These are phyloP conservation scores for Temnopleurus reevesii DNA, from an alignment of 53 echinoderm and acorn worm genomes.

Conservation along the genomic window DNA sequence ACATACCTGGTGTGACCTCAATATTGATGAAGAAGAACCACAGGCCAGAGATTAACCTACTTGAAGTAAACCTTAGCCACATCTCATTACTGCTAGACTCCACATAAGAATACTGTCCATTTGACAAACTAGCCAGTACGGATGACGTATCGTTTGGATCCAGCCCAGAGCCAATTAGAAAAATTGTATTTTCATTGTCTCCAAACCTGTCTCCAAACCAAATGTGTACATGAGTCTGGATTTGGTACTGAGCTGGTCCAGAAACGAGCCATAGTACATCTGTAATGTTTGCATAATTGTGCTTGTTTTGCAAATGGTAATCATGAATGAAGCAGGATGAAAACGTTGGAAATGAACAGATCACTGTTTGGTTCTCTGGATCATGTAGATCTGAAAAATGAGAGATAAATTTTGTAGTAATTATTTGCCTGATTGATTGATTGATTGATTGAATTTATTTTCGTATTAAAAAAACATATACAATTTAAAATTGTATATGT, in stretches of 20 bases:
- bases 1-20: no score
- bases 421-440: no score
- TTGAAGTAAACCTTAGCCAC: neutral
- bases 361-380: no score
- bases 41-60: neutral
- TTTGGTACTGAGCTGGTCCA: neutral
- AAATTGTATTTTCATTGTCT: neutral
- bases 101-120: no score
- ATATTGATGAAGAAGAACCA: neutral
- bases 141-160: neutral
- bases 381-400: no score
- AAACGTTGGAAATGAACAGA: neutral
- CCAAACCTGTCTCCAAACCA: neutral
- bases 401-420: no score
- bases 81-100: neutral
- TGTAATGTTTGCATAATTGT: neutral
- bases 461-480: no score
- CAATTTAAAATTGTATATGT: no score
- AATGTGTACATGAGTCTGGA: no score
- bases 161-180: neutral
- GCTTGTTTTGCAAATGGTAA: neutral
- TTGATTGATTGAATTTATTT: no score
- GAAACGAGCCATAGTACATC: neutral
- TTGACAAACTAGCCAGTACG: neutral
- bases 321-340: neutral